These are phyloP conservation scores for Macropus fuliginosus DNA, from an alignment of 2,797 vertebrate genomes.

Conservation along the genomic window DNA sequence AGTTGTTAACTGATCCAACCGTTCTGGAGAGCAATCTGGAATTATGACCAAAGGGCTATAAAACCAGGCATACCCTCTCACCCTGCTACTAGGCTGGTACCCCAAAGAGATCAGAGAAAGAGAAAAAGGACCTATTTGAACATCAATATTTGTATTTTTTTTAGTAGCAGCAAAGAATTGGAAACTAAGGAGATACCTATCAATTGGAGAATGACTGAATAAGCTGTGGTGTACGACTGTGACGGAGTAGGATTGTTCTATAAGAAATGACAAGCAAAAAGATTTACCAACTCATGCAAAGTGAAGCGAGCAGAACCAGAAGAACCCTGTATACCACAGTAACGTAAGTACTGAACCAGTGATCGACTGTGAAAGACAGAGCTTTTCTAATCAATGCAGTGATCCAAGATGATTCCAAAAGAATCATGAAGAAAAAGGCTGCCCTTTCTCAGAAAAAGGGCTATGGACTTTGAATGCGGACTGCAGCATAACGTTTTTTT, in stretches of 20 bases:
- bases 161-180: neutral
- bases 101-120: neutral
- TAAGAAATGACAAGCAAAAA: neutral
- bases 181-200: neutral
- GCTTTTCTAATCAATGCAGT: neutral
- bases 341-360: accelerated
- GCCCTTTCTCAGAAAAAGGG: neutral
- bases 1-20: neutral
- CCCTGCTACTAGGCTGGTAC: neutral
- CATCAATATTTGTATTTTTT: neutral
- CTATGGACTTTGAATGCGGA: too few species aligned
- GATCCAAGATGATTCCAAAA: neutral
- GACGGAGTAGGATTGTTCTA: neutral
- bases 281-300: neutral
- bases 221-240: neutral
- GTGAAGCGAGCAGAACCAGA: neutral
- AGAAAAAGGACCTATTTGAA: neutral
- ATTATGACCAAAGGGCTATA: neutral
- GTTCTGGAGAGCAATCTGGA: neutral
- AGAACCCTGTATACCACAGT: neutral
- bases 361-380: neutral
- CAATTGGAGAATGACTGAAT: neutral
- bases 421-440: neutral
- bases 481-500: too few species aligned
- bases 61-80: neutral